Evolutionary conservation across 35 echinoderm and acorn worm species (phyloP).

Genomic region (Ophioderma brevispina): DNA sequence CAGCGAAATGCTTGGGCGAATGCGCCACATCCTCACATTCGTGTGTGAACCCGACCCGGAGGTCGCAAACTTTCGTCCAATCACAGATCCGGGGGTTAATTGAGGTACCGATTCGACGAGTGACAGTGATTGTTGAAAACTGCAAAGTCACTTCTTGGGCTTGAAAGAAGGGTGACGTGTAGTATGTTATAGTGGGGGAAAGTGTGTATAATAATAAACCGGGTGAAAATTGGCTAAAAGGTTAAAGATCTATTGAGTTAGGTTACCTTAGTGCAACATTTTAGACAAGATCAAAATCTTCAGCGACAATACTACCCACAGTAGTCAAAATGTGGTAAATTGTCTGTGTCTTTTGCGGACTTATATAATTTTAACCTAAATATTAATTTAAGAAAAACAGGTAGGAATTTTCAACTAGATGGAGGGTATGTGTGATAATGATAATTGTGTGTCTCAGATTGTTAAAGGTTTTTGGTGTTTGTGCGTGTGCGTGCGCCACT

Average conservation of each 20-base stretch:
- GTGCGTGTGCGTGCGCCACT: too few species aligned
- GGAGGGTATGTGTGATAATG: too few species aligned
- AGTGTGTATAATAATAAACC: not conserved
- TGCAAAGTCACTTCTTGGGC: not conserved
- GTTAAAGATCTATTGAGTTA: not conserved
- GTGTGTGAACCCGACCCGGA: not conserved
- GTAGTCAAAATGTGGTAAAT: too few species aligned
- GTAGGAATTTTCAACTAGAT: too few species aligned
- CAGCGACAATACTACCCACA: too few species aligned
- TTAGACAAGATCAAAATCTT: too few species aligned
- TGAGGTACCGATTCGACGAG: not conserved
- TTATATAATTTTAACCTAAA: too few species aligned
- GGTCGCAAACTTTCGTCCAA: not conserved
- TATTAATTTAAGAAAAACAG: too few species aligned
- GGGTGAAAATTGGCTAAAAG: not conserved
- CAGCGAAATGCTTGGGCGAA: not conserved
- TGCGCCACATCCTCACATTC: not conserved
- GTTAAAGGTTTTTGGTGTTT: too few species aligned
- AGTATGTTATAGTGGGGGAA: not conserved
- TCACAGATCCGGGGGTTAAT: not conserved
- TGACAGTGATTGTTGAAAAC: not conserved
- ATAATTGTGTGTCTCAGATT: too few species aligned
- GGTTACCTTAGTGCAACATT: too few species aligned
- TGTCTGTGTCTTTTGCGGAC: too few species aligned
- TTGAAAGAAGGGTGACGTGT: not conserved